Conservation (phyloP, 1,140 invertebrate species). For the Macrosteles quadrilineatus region DNA sequence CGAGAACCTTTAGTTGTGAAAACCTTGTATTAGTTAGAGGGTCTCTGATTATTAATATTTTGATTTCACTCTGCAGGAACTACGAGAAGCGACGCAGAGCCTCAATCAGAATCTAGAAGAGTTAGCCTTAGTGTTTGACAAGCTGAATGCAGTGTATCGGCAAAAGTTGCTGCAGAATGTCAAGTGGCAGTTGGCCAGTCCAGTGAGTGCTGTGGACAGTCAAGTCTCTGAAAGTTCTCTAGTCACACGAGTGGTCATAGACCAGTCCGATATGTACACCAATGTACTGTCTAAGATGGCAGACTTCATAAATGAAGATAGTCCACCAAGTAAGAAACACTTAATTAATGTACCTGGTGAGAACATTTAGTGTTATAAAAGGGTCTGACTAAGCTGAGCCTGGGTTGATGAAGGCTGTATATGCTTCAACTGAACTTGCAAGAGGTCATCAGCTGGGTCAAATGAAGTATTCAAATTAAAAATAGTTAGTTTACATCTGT, state of each 20-base stretch:
- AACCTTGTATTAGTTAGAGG: no score
- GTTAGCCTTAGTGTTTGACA: slow-evolving; percentile 77
- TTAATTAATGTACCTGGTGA: no score
- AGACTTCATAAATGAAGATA: slow-evolving; percentile 45
- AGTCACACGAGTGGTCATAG: slow-evolving; percentile 61
- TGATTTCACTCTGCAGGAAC: no score
- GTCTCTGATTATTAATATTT: no score
- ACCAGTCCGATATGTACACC: slow-evolving; percentile 80
- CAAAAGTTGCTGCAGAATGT: slow-evolving; percentile 75
- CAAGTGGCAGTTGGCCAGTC: slow-evolving; percentile 68
- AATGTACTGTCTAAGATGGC: slow-evolving; percentile 73
- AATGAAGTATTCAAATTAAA: no score
- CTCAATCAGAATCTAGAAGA: slow-evolving; percentile 59
- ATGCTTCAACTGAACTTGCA: no score
- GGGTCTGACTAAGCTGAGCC: no score
- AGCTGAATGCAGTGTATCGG: slow-evolving; percentile 83
- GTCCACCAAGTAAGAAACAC: slow-evolving; percentile 13
- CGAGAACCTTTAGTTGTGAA: no score
- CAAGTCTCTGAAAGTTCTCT: slow-evolving; percentile 31
- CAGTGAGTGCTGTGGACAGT: slow-evolving; percentile 42
- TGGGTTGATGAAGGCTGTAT: no score
- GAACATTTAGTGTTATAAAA: no score
- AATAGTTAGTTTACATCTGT: no score
- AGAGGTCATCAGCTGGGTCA: no score
- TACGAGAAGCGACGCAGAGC: slow-evolving; percentile 47